Evolutionary conservation across 64 coral and sea anemone genomes (phyloP), one percentile per base, ranked within the genome.

Genomic region (Actinia equina): DNA sequence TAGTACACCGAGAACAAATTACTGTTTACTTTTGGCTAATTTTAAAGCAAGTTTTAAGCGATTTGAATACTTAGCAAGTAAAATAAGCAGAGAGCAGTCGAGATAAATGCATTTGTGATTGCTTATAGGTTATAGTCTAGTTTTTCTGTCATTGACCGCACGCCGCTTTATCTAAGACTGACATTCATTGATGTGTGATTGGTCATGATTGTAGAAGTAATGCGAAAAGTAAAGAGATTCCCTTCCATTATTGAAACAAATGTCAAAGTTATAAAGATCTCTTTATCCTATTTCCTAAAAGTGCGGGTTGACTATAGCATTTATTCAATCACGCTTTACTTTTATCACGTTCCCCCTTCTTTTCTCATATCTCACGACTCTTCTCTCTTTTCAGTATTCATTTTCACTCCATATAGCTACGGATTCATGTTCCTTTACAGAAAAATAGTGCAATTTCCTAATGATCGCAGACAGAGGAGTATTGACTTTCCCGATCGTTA

Each of bases 21-120:
- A 10, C 69, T 74, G 25, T 74, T 74, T 74, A 74, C 69, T 74
- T 71, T 74, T 12, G 69, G n/a, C 69, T 74, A 74, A 74, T 74
- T 30, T 30, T 3, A 74, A 26, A 37, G 69, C 69, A 74, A 74
- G 12, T 74, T 74, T 74, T 74, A 74, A 37, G 69, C 23, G 25
- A 74, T 74, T 74, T 30, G 12, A 26, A 74, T 74, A 74, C 41
- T 74, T 74, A 74, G 41, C 8, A 74, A 74, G 69, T 26, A 74
- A 74, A 74, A 42, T 30, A 74, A 74, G 69, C 69, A 74, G 23
- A 74, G 69, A 4, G 12, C 3, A 74, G 69, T 74, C 69, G 69
- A 74, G 26, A 74, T 74, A 26, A 74, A 74, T 74, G 69, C 25
- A 74, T 74, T 41, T 74, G 25, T 74, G 69, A 74, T 74, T 30